phyloP scores from a whole-genome alignment of 2,113 vertebrate species.

The Pao palembangensis region DNA sequence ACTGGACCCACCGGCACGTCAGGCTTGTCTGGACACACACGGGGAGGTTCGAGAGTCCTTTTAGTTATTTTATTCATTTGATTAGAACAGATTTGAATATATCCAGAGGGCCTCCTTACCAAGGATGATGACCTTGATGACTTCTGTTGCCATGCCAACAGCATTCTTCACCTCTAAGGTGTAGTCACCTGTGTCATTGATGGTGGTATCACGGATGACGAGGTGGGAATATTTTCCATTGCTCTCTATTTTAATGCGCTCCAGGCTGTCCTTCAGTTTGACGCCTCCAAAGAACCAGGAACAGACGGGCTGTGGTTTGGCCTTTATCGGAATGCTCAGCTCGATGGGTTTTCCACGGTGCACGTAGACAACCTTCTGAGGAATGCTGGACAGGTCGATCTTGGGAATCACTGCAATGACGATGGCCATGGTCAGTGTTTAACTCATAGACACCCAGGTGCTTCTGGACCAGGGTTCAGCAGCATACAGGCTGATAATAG shows the following conservation, averaged over 20 bases:
- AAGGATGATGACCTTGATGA: slow-evolving; percentile 92
- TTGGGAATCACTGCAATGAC: slow-evolving; percentile 80
- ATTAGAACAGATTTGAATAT: background rate
- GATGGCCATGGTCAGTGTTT: too few relatives aligned
- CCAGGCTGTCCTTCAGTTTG: slow-evolving; percentile 89
- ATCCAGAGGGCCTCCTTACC: slow-evolving; percentile 74
- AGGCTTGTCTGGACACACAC: slow-evolving; percentile 84
- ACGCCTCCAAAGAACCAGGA: slow-evolving; percentile 88
- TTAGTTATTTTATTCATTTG: background rate
- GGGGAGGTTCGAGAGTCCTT: too few relatives aligned
- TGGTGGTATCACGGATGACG: slow-evolving; percentile 90
- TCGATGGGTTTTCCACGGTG: slow-evolving; percentile 88
- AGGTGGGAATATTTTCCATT: slow-evolving; percentile 81
- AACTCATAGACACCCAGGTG: too few relatives aligned
- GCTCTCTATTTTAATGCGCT: slow-evolving; percentile 89
- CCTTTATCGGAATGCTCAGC: slow-evolving; percentile 86
- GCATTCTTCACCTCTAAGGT: slow-evolving; percentile 89
- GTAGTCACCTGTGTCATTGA: slow-evolving; percentile 91
- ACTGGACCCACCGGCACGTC: slow-evolving; percentile 87
- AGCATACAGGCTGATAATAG: too few relatives aligned
- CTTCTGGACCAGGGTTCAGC: too few relatives aligned
- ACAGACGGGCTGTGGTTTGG: slow-evolving; percentile 83
- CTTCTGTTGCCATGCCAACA: slow-evolving; percentile 82
- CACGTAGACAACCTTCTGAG: slow-evolving; percentile 89
- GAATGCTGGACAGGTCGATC: slow-evolving; percentile 89